Percentiles rank a stretch among this genome's conserved stretches.
Evolutionary conservation across 2,797 vertebrate species (phyloP).

Genomic region (Clarias fuscus): DNA sequence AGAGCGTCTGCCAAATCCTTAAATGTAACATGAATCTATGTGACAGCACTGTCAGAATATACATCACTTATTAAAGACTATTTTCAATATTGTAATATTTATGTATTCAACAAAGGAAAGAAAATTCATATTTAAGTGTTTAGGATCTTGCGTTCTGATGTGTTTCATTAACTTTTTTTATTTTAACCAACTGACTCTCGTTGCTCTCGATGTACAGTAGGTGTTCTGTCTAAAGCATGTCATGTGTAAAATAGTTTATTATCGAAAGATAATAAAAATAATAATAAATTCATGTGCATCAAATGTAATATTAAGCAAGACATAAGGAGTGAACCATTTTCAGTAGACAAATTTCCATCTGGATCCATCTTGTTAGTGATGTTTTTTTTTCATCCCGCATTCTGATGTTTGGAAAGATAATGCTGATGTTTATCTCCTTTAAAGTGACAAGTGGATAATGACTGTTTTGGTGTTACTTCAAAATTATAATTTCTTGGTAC

Average conservation of each 20-base stretch:
- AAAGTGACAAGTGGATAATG: background rate
- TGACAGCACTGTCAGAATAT: background rate
- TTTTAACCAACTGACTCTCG: background rate
- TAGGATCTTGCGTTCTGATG: background rate
- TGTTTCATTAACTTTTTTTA: background rate
- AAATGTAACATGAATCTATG: background rate
- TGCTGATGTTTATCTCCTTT: background rate
- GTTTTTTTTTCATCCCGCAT: background rate
- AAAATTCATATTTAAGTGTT: background rate
- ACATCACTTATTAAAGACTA: background rate
- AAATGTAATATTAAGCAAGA: background rate
- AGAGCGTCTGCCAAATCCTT: no score
- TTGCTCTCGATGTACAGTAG: background rate
- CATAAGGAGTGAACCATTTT: background rate
- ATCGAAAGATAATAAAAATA: background rate
- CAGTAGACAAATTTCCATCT: background rate
- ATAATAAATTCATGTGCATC: background rate
- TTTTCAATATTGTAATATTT: background rate
- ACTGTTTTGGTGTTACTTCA: background rate
- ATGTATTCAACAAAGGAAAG: background rate
- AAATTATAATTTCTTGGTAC: background rate
- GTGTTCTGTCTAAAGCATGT: background rate
- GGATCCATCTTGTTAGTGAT: background rate
- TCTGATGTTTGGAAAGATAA: background rate
- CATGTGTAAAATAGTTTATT: background rate